Conservation (phyloP, 2,113 vertebrate genomes). For the Bathybates hornii region DNA sequence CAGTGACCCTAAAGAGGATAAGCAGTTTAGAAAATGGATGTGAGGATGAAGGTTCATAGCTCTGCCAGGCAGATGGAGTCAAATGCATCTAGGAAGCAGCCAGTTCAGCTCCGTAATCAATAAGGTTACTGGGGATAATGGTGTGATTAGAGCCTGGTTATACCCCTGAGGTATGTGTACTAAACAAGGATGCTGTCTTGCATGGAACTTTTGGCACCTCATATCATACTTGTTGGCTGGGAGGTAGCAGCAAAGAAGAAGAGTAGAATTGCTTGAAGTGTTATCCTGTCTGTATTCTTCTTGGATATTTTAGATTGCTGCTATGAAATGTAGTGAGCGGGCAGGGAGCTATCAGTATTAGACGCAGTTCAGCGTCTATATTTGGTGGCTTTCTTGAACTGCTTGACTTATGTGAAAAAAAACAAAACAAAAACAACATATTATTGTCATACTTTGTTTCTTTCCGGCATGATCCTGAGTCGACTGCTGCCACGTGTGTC, state of each 20-base stretch:
- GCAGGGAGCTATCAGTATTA: background rate
- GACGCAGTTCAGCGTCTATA: background rate
- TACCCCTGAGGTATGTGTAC: background rate
- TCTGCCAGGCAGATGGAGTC: slow-evolving; percentile 9
- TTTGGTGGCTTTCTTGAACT: background rate
- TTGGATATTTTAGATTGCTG: background rate
- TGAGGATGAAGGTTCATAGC: background rate
- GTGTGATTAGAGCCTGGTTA: background rate
- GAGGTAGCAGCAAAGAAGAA: background rate
- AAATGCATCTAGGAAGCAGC: slow-evolving; percentile 2
- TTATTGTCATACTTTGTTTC: background rate
- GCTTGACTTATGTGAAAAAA: background rate
- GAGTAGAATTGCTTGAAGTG: background rate
- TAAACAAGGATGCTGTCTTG: background rate
- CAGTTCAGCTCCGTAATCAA: slow-evolving; percentile 29
- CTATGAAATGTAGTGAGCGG: background rate
- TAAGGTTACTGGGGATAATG: slow-evolving; percentile 25
- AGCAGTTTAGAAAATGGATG: slow-evolving; percentile 46
- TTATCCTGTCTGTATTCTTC: background rate
- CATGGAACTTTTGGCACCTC: background rate
- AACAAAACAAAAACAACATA: background rate
- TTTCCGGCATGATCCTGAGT: background rate
- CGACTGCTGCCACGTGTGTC: background rate
- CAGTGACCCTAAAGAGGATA: background rate
- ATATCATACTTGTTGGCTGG: background rate